Percentiles rank a stretch among this genome's conserved stretches.
These are phyloP conservation scores for Zaprionus kolodkinae DNA, from an alignment of 1,140 invertebrate species.

Conservation along the genomic window DNA sequence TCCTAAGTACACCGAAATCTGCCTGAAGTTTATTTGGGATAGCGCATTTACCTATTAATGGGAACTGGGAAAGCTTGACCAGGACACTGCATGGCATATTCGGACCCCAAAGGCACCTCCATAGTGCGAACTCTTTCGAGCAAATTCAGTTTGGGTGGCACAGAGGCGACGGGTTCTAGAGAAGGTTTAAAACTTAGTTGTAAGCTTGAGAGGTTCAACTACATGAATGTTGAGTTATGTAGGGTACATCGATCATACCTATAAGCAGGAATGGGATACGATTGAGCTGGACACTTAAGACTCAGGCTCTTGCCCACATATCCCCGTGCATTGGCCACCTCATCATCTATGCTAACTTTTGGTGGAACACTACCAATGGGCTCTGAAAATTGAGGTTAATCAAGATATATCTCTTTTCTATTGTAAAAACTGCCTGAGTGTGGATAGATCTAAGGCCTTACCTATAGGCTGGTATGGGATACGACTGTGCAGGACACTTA, in stretches of 20 bases:
- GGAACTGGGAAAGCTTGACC: constrained; percentile 89
- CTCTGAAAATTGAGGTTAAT: constrained; percentile 85
- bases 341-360: constrained; percentile 90
- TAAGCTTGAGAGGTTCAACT: neutral
- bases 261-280: constrained; percentile 87
- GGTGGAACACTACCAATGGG: constrained; percentile 91
- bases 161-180: constrained; percentile 68
- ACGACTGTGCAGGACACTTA: constrained; percentile 88
- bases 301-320: constrained; percentile 84
- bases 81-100: constrained; percentile 87
- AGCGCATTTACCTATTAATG: constrained; percentile 86
- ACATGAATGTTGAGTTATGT: constrained; percentile 58
- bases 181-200: neutral
- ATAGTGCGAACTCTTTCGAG: constrained; percentile 85
- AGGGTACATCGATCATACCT: constrained; percentile 84
- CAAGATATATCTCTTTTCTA: neutral
- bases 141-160: constrained; percentile 84
- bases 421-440: constrained; percentile 55
- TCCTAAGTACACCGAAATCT: neutral
- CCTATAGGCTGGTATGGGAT: constrained; percentile 87
- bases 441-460: constrained; percentile 61
- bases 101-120: constrained; percentile 85
- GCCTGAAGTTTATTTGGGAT: constrained; percentile 36
- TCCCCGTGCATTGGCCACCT: constrained; percentile 87
- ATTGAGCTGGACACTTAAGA: constrained; percentile 88